Conservation (phyloP, 2,113 vertebrate species). For the Ornithorhynchus anatinus region DNA sequence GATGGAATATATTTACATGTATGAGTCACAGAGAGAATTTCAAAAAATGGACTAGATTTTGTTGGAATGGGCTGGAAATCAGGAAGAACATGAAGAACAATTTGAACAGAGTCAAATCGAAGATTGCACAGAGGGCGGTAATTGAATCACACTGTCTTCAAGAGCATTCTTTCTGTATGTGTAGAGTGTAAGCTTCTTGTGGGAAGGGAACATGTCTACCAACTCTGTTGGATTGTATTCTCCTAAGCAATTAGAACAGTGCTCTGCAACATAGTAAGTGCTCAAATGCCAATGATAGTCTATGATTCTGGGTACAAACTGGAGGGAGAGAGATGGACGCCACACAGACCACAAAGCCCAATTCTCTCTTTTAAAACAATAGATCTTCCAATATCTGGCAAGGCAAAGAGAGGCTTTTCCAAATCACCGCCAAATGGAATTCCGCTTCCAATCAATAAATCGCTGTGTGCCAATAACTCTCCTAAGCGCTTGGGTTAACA, state of each 20-base stretch:
- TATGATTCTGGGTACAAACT: neutral
- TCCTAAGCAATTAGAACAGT: too few relatives aligned
- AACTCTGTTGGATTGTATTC: too few relatives aligned
- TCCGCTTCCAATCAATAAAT: neutral
- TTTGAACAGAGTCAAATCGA: constrained; percentile 1
- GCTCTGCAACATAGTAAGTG: too few relatives aligned
- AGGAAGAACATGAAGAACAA: neutral
- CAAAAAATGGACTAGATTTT: too few relatives aligned
- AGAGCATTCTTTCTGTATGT: neutral
- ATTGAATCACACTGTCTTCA: constrained; percentile 1
- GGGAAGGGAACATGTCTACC: too few relatives aligned
- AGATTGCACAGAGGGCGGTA: neutral
- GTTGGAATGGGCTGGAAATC: neutral
- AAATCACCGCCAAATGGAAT: constrained; percentile 7
- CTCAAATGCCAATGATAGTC: too few relatives aligned
- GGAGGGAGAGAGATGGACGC: neutral
- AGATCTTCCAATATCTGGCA: constrained; percentile 15
- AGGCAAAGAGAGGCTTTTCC: neutral
- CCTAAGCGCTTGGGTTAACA: too few relatives aligned
- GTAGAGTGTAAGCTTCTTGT: too few relatives aligned
- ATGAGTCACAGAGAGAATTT: too few relatives aligned
- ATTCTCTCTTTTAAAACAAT: neutral
- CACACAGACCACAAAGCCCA: neutral
- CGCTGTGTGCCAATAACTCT: too few relatives aligned
- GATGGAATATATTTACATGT: too few relatives aligned